These are phyloP conservation scores for Calameuta idolon DNA, from an alignment of 2,888 invertebrate genomes.

Conservation along the genomic window DNA sequence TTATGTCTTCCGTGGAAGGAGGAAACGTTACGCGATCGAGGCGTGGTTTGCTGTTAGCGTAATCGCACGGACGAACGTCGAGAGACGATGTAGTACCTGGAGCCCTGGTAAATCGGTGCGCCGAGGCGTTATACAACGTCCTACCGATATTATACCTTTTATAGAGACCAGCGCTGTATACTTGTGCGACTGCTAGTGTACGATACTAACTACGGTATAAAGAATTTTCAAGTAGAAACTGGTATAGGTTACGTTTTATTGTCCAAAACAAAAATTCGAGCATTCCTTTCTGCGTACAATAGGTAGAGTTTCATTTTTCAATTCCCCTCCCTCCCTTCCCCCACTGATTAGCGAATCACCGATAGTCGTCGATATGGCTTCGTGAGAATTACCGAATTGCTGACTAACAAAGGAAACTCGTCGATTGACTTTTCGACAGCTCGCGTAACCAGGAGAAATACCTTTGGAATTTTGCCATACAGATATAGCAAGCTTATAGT, in stretches of 20 bases:
- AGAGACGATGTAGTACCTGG: background rate
- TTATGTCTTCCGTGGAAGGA: slow-evolving; percentile 52
- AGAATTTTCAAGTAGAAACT: background rate
- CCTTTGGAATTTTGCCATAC: background rate
- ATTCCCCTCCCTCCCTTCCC: no score
- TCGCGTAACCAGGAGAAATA: no score
- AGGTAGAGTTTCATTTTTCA: no score
- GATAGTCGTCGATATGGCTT: background rate
- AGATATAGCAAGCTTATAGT: background rate
- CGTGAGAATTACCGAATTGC: background rate
- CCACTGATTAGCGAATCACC: no score
- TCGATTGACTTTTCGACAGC: background rate
- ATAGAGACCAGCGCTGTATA: background rate
- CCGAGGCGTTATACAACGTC: background rate
- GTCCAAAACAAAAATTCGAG: no score
- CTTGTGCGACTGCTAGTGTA: background rate
- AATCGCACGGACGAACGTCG: slow-evolving; percentile 2
- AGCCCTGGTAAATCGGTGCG: background rate
- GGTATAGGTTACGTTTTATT: no score
- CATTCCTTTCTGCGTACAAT: no score
- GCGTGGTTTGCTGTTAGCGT: slow-evolving; percentile 37
- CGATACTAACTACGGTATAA: background rate
- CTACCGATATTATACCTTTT: background rate
- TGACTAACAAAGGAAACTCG: background rate
- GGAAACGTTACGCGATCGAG: slow-evolving; percentile 49